Conservation (phyloP, 2,113 vertebrate species). For the Morone chrysops region DNA sequence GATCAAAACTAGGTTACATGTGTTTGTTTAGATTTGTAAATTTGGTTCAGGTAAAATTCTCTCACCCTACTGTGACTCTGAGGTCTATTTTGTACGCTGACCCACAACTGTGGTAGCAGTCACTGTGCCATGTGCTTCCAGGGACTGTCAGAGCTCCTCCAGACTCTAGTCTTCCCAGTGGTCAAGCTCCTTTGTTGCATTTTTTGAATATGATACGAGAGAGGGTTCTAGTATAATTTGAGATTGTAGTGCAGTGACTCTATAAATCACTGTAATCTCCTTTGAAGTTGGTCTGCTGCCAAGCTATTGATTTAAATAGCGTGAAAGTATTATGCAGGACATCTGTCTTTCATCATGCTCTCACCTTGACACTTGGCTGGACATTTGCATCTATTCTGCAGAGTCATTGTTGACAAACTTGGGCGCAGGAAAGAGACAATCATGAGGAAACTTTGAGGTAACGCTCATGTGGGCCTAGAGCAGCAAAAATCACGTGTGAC, state of each 20-base stretch:
- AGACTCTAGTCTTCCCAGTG: neutral
- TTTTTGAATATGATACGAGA: neutral
- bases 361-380: conserved; percentile 63
- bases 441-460: conserved; percentile 57
- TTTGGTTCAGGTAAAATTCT: neutral
- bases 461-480: conserved; percentile 48
- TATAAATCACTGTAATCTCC: conserved; percentile 52
- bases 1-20: neutral
- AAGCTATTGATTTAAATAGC: conserved; percentile 54
- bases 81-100: neutral
- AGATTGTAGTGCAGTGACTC: conserved; percentile 7
- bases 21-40: neutral
- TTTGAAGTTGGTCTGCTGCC: conserved; percentile 32
- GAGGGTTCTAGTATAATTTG: conserved; percentile 13
- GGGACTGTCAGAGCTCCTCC: neutral
- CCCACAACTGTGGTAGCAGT: neutral
- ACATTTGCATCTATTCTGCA: conserved; percentile 48
- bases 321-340: conserved; percentile 39
- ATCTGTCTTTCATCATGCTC: conserved; percentile 44
- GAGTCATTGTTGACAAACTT: conserved; percentile 66
- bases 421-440: conserved; percentile 18
- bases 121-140: neutral
- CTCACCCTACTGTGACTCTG: neutral
- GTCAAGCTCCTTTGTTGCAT: neutral
- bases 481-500: conserved; percentile 70